A percentile compares a stretch with the other conserved stretches of the same genome.
phyloP scores from a whole-genome alignment of 2,113 vertebrate genomes.

The Gavialis gangeticus region DNA sequence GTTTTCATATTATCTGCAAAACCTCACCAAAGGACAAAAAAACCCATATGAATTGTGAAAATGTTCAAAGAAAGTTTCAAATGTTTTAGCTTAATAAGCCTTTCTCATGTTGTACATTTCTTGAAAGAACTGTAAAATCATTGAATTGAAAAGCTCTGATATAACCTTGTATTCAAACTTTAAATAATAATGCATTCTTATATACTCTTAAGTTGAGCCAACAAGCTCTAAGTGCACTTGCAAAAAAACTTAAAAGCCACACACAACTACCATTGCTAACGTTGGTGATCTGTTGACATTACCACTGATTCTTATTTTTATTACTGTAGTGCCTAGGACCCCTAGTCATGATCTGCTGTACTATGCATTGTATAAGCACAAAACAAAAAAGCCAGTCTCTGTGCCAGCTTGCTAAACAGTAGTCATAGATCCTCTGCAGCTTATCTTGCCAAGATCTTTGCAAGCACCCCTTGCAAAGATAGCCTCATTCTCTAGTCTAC shows the following conservation, averaged over 20 bases:
- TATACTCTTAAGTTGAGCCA: not conserved
- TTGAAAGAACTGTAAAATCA: not conserved
- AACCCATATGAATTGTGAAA: constrained; percentile 1
- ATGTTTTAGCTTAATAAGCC: not conserved
- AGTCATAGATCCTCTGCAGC: too few relatives aligned
- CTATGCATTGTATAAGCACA: not conserved
- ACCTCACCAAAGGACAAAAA: constrained; percentile 9
- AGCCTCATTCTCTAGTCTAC: rapidly evolving
- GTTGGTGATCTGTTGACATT: not conserved
- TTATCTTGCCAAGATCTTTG: not conserved
- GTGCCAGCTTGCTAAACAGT: not conserved
- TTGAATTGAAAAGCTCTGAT: not conserved
- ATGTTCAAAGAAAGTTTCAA: constrained; percentile 19
- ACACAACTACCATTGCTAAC: not conserved
- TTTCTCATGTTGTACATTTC: not conserved
- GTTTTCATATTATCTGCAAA: constrained; percentile 51
- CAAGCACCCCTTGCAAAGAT: not conserved
- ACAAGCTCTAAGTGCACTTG: not conserved
- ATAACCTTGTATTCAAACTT: not conserved
- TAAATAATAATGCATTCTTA: constrained; percentile 24
- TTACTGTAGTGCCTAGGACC: not conserved
- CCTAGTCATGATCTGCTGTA: not conserved
- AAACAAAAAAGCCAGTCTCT: not conserved
- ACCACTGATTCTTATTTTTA: rapidly evolving
- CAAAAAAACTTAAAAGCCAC: not conserved